Evolutionary conservation across 2,113 vertebrate genomes (phyloP).

Genomic region (Channa argus): DNA sequence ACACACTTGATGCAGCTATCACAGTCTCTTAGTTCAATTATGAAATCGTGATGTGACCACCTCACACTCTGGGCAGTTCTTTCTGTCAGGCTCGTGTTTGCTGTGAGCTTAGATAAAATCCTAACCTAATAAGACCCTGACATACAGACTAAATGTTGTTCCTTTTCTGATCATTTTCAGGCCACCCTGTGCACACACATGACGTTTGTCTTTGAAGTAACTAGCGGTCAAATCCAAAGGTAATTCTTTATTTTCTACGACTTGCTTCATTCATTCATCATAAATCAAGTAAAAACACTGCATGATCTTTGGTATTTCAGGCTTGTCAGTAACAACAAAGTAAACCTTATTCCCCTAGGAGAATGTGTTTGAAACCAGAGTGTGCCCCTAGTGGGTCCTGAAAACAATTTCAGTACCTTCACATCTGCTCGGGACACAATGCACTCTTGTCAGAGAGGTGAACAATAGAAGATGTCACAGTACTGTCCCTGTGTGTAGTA

Average conservation of each 20-base stretch:
- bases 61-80: neutral
- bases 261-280: conserved; percentile 28
- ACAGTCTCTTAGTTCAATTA: conserved; percentile 40
- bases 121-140: neutral
- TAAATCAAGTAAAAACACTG: neutral
- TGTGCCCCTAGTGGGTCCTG: conserved; percentile 22
- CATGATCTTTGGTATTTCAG: conserved; percentile 3
- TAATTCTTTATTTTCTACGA: neutral
- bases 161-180: neutral
- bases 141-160: neutral
- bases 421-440: conserved; percentile 7
- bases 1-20: conserved; percentile 15
- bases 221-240: neutral
- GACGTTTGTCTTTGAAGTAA: neutral
- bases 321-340: conserved; percentile 26
- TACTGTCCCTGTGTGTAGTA: conserved; percentile 4
- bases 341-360: conserved; percentile 4
- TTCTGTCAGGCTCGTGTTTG: neutral
- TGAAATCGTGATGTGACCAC: conserved; percentile 24
- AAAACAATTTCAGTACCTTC: conserved; percentile 18
- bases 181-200: too few relatives aligned
- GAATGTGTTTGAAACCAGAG: conserved; percentile 10
- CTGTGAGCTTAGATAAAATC: neutral
- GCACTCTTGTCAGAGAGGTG: conserved; percentile 15
- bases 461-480: conserved; percentile 40